Evolutionary conservation across 2,888 invertebrate genomes (phyloP).

Genomic region (Aspidiotus destructor): DNA sequence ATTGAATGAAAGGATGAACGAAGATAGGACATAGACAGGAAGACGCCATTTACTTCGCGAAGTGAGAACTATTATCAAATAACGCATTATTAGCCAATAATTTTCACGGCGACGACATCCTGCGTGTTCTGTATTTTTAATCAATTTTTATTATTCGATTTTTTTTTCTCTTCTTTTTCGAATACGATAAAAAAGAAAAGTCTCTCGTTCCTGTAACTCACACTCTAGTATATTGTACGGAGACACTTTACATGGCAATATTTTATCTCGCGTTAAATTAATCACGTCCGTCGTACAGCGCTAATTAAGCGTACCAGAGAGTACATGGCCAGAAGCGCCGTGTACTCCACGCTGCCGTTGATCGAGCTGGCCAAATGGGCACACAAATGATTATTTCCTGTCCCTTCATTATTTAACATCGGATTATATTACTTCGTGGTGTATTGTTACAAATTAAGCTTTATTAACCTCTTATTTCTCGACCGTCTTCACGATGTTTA

Average conservation of each 20-base stretch:
- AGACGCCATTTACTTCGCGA: no score
- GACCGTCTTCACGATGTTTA: neutral
- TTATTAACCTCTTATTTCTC: conserved; percentile 22
- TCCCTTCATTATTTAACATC: conserved; percentile 25
- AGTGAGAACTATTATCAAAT: no score
- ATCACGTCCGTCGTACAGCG: conserved; percentile 25
- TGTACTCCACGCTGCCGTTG: conserved; percentile 10
- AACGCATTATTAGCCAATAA: no score
- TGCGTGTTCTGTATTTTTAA: neutral
- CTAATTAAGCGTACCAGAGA: conserved; percentile 15
- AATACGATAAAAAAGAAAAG: neutral
- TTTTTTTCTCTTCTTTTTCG: neutral
- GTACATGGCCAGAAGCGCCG: conserved; percentile 17
- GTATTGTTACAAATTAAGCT: conserved; percentile 23
- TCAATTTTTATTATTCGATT: conserved; percentile 1
- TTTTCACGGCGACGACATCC: neutral
- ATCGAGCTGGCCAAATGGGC: conserved; percentile 20
- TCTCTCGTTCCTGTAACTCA: neutral
- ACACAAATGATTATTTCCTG: conserved; percentile 30
- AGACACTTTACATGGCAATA: neutral
- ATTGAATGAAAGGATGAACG: no score
- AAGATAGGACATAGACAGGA: no score
- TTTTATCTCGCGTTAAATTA: conserved; percentile 26
- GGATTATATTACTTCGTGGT: conserved; percentile 18
- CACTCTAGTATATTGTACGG: neutral